Evolutionary conservation across 2,797 vertebrate genomes (phyloP).

Genomic region (Tenualosa ilisha): DNA sequence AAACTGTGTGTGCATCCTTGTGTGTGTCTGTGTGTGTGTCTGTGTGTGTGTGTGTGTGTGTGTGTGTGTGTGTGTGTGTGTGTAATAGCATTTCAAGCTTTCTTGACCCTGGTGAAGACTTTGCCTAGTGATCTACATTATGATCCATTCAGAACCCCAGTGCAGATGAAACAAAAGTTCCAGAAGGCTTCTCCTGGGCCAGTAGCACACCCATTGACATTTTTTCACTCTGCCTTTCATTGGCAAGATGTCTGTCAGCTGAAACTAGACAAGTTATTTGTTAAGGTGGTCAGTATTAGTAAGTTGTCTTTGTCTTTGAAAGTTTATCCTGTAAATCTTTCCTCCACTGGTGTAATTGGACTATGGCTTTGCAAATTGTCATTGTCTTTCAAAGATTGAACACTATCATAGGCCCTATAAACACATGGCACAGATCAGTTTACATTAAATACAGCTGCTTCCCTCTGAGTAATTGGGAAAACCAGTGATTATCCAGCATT

Average conservation of each 20-base stretch:
- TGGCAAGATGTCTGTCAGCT: background rate
- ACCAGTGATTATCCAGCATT: background rate
- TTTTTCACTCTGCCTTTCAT: background rate
- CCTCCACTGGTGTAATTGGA: background rate
- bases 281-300: constrained; percentile 1
- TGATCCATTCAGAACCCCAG: background rate
- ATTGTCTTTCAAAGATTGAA: background rate
- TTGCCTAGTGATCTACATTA: background rate
- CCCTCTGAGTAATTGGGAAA: background rate
- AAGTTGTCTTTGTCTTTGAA: background rate
- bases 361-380: background rate
- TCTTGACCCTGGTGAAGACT: background rate
- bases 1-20: background rate
- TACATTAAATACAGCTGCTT: background rate
- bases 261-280: background rate
- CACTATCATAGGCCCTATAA: background rate
- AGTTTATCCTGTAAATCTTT: background rate
- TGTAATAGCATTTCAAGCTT: background rate
- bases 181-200: background rate
- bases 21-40: background rate
- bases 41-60: too few species aligned
- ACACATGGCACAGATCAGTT: background rate
- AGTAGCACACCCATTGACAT: background rate
- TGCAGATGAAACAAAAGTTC: background rate
- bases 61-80: too few species aligned